Evolutionary conservation across 1,140 invertebrate genomes (phyloP), one percentile per base, ranked within the genome.

Genomic region (Neodiprion fabricii): DNA sequence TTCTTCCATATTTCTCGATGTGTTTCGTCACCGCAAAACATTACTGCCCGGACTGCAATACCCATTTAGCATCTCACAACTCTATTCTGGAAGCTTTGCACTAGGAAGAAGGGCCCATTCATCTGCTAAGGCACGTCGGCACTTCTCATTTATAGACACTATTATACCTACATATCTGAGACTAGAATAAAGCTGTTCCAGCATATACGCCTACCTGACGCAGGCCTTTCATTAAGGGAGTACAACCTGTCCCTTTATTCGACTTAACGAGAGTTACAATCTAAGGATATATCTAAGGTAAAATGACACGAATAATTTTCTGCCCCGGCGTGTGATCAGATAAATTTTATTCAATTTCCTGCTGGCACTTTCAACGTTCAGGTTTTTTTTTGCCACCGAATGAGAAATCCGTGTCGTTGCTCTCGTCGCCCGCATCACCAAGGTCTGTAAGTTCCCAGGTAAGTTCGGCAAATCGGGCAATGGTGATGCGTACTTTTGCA

Each of bases 401-500:
- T 40, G 28, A 40, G 28, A 5, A 40, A 5, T 40, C 28, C 28
- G 5, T 40, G 28, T 61, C 53, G 53, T 61, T 61, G 53, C n/a
- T 61, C 28, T 40, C 28, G 2, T 40, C 53, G 4, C 9, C 53
- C 11, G n/a, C 53, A 7, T 83, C 79, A 85, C 74, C 82, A 86
- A 8, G 86, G 84, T 70, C 77, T 83, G 72, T 87, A 88, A 66
- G 85, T 84, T 17, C 90, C 90, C 61, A 91, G 81, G 77, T 88
- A 90, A 17, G 88, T 85, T 72, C 84, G 85, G 74, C 90, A 91
- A 73, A 85, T 84, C 4, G 90, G 90, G 77, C 90, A 91, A 72
- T 89, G 90, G 79, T 91, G 90, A 76, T 91, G 89, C 48, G 87
- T 85, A 74, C 86, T 89, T 74, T 89, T 90, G 77, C 89, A 91